Evolutionary conservation across 2,113 vertebrate species (phyloP).

Genomic region (Rafetus swinhoei): DNA sequence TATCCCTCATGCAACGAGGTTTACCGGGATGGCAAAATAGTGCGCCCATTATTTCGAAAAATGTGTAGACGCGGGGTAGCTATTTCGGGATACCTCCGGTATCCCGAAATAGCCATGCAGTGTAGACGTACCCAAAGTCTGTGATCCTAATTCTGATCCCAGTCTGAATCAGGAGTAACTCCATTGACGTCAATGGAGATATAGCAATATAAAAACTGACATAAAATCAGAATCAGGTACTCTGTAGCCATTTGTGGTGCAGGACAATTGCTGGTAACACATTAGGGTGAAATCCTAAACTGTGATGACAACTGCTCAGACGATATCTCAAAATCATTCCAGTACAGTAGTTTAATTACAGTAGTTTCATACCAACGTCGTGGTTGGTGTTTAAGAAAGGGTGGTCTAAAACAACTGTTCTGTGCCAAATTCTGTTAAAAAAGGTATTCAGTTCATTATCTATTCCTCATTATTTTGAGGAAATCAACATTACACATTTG

Average conservation of each 20-base stretch:
- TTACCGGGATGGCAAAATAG: no score
- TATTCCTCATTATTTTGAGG: background rate
- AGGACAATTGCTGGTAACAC: background rate
- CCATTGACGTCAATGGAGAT: background rate
- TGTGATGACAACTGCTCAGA: background rate
- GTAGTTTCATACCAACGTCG: background rate
- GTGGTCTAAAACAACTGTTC: background rate
- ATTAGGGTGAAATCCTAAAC: background rate
- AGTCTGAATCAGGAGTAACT: background rate
- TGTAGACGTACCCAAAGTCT: background rate
- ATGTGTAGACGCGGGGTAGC: no score
- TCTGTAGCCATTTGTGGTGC: background rate
- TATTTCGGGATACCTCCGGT: no score
- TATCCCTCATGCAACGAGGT: no score
- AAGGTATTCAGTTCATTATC: background rate
- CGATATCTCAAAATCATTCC: background rate
- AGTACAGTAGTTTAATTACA: background rate
- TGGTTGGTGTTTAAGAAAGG: background rate
- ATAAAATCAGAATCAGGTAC: constrained; percentile 1
- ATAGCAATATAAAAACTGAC: background rate
- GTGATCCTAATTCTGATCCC: background rate
- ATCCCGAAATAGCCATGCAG: no score
- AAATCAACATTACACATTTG: background rate
- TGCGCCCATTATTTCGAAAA: no score
- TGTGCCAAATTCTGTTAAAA: constrained; percentile 10